These are phyloP conservation scores for Lampris incognitus DNA, from an alignment of 2,113 vertebrate species.

Conservation along the genomic window DNA sequence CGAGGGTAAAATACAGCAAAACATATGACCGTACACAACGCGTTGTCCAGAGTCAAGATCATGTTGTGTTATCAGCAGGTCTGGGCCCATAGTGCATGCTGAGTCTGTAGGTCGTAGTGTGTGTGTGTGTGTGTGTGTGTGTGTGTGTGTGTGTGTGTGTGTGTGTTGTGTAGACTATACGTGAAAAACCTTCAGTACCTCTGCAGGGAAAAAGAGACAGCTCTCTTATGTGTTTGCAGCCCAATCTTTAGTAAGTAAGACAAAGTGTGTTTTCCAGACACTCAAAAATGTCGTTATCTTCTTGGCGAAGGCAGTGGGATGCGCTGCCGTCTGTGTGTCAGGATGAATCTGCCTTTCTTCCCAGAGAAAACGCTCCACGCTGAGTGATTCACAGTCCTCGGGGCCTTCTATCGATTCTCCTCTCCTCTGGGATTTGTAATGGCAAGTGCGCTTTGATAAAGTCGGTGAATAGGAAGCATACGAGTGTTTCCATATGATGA, in stretches of 20 bases:
- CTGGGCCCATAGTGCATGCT: background rate
- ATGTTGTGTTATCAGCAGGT: background rate
- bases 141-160: too few species aligned
- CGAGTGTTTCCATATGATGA: background rate
- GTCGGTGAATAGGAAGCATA: slow-evolving; percentile 29
- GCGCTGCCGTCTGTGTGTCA: slow-evolving; percentile 50
- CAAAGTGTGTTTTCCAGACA: slow-evolving; percentile 64
- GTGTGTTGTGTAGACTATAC: too few species aligned
- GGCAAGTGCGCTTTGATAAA: slow-evolving; percentile 38
- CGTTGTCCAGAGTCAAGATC: background rate
- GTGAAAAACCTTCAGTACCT: too few species aligned
- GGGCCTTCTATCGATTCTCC: slow-evolving; percentile 62
- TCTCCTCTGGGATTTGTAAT: slow-evolving; percentile 54
- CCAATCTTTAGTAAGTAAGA: slow-evolving; percentile 34
- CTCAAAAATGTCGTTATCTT: slow-evolving; percentile 65
- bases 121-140: too few species aligned
- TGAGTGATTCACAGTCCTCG: slow-evolving; percentile 41
- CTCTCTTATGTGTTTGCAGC: too few species aligned
- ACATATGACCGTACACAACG: background rate
- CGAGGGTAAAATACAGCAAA: background rate
- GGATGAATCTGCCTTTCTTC: slow-evolving; percentile 44
- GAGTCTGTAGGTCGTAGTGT: too few species aligned
- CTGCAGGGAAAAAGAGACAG: too few species aligned
- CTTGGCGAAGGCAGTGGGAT: slow-evolving; percentile 59
- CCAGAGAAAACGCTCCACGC: slow-evolving; percentile 51